A percentile compares a stretch with the other conserved stretches of the same genome.
These are phyloP conservation scores for Metacarcinus magister DNA, from an alignment of 2,888 invertebrate genomes.

Conservation along the genomic window DNA sequence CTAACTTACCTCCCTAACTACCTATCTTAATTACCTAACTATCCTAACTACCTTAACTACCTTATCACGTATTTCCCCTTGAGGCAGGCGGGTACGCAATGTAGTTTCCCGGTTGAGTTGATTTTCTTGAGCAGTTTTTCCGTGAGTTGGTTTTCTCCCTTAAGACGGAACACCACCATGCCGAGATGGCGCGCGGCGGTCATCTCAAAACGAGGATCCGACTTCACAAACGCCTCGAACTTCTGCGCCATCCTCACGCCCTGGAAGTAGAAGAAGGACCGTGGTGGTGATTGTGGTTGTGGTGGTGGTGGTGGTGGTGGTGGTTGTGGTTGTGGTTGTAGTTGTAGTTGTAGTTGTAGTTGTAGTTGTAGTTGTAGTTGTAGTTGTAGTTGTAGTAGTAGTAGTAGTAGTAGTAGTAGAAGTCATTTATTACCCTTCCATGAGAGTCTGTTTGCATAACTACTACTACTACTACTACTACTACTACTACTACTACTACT, in stretches of 20 bases:
- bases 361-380: background rate
- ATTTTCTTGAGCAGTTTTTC: slow-evolving; percentile 93
- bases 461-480: slow-evolving; percentile 31
- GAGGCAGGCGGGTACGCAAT: slow-evolving; percentile 97
- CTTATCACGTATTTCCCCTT: slow-evolving; percentile 88
- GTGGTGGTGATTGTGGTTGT: background rate
- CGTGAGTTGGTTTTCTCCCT: slow-evolving; percentile 91
- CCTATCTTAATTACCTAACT: background rate
- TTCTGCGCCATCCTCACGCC: slow-evolving; percentile 95
- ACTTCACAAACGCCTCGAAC: slow-evolving; percentile 93
- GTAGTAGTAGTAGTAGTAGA: background rate
- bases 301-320: background rate
- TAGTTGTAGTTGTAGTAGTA: background rate
- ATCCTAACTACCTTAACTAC: slow-evolving; percentile 81
- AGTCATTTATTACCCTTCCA: background rate
- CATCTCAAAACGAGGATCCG: slow-evolving; percentile 95
- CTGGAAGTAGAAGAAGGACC: slow-evolving; percentile 85
- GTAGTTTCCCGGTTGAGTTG: slow-evolving; percentile 92
- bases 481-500: background rate
- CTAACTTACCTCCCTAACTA: background rate
- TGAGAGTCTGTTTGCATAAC: background rate
- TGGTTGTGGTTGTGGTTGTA: background rate
- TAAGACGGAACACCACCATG: slow-evolving; percentile 95
- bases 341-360: background rate
- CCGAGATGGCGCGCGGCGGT: slow-evolving; percentile 93